Evolutionary conservation across 1,140 invertebrate species (phyloP).

Genomic region (Sycophila sp.): DNA sequence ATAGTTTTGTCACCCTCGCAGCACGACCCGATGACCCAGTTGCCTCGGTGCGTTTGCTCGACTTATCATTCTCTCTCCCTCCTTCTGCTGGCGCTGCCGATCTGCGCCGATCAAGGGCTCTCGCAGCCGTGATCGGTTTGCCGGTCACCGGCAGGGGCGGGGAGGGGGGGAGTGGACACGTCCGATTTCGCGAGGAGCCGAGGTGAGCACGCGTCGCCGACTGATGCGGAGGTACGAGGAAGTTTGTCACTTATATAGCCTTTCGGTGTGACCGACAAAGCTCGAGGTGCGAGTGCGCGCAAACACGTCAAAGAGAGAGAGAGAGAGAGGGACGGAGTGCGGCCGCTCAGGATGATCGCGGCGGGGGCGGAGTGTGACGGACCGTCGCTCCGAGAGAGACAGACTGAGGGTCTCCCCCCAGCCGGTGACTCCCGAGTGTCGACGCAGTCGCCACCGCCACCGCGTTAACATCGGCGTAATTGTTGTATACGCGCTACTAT

Average conservation of each 20-base stretch:
- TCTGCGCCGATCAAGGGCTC: too few relatives aligned
- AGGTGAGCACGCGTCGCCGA: conserved; percentile 30
- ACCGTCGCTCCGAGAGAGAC: background rate
- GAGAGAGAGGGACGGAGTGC: background rate
- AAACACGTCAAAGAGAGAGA: background rate
- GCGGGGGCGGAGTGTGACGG: background rate
- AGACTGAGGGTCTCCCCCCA: background rate
- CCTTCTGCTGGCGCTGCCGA: background rate
- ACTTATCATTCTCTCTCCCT: background rate
- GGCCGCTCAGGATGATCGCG: background rate
- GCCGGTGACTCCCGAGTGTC: background rate
- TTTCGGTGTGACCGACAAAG: conserved; percentile 48
- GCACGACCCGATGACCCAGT: conserved; percentile 19
- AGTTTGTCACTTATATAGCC: conserved; percentile 63
- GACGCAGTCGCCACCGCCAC: background rate
- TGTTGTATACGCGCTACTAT: background rate
- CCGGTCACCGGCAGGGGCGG: background rate
- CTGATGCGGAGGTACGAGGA: conserved; percentile 48
- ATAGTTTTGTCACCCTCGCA: conserved; percentile 8
- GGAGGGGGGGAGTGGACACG: background rate
- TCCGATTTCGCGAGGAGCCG: conserved; percentile 6
- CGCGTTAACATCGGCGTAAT: conserved; percentile 14
- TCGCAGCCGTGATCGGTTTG: too few relatives aligned
- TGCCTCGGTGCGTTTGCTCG: background rate
- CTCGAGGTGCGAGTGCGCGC: conserved; percentile 15